Percentiles rank a stretch among this genome's conserved stretches.
Conservation (phyloP, 2,113 vertebrate genomes). For the Phyllostomus hastatus region DNA sequence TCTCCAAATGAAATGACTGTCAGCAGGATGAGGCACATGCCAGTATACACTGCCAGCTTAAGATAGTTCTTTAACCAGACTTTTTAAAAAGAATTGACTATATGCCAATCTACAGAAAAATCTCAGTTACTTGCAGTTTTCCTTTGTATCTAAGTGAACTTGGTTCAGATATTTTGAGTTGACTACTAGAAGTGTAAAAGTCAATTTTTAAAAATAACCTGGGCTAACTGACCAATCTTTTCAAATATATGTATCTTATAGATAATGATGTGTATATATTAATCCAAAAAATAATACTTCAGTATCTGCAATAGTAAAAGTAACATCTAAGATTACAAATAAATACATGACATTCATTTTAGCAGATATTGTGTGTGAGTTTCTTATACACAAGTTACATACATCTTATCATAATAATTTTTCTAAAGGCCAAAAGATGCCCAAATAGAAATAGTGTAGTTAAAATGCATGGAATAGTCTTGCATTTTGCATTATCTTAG, state of each 20-base stretch:
- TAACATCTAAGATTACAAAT: conserved; percentile 53
- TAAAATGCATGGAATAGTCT: conserved; percentile 38
- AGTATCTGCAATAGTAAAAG: not conserved
- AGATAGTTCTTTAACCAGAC: conserved; percentile 46
- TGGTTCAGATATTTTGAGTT: conserved; percentile 23
- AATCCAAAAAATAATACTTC: not conserved
- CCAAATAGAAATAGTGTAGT: conserved; percentile 14
- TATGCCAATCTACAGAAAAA: conserved; percentile 62
- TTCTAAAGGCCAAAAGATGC: not conserved
- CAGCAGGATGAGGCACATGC: conserved; percentile 75
- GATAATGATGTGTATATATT: not conserved
- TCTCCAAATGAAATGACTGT: conserved; percentile 78
- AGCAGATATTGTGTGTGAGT: conserved; percentile 16
- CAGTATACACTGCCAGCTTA: conserved; percentile 66
- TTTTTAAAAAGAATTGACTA: conserved; percentile 64
- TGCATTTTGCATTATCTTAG: conserved; percentile 51
- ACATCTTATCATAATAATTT: conserved; percentile 40
- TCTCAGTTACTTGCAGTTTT: conserved; percentile 53
- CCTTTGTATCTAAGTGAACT: conserved; percentile 40
- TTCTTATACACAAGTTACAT: conserved; percentile 34
- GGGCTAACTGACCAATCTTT: not conserved
- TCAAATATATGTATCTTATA: not conserved
- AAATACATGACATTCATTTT: conserved; percentile 54
- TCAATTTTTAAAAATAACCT: not conserved
- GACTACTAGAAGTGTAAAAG: not conserved